Evolutionary conservation across 2,888 invertebrate genomes (phyloP), one percentile per base, ranked within the genome.

Genomic region (Macaria liturata): DNA sequence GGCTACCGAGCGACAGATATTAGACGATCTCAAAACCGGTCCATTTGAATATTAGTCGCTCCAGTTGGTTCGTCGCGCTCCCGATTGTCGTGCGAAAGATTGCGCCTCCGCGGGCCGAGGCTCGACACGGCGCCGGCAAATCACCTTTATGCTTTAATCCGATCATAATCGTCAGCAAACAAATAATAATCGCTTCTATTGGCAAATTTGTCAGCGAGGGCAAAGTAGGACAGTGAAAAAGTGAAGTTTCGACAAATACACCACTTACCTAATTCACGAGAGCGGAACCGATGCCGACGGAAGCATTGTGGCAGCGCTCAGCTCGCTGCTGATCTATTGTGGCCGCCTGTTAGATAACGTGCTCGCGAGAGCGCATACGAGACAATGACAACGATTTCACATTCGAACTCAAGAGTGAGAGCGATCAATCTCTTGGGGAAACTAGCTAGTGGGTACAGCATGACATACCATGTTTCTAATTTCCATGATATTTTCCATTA

Each of bases 161-260:
- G 84, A 78, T 73, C 67, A 83, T 83, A 88, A 86, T 86, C 78
- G 79, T 70, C 59, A 64, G 79, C 78, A 86, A 87, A 87, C 83
- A 87, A 86, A 42, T 42, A 82, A 78, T 75, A 70, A 74, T 76
- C 70, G 50, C 57, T 69, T 59, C 68, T 72, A 78, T 84, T 77
- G 74, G 78, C 75, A 77, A 78, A 81, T 76, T 75, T 75, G 74
- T 76, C 72, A 72, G 67, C 66, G 67, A 66, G 66, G 67, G 62
- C 67, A 76, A 86, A 85, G 81, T 84, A 71, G 84, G 75, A 64
- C 83, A 74, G 80, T 77, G 84, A 81, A 90, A 89, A 88, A 89
- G 90, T 86, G 88, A 89, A 88, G 87, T 86, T 88, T 91, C 84
- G 83, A 81, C 84, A 83, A 89, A 85, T 85, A 86, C 86, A 86